Evolutionary conservation across 2,888 invertebrate species (phyloP), one percentile per base, ranked within the genome.

Genomic region (Tipula unca): DNA sequence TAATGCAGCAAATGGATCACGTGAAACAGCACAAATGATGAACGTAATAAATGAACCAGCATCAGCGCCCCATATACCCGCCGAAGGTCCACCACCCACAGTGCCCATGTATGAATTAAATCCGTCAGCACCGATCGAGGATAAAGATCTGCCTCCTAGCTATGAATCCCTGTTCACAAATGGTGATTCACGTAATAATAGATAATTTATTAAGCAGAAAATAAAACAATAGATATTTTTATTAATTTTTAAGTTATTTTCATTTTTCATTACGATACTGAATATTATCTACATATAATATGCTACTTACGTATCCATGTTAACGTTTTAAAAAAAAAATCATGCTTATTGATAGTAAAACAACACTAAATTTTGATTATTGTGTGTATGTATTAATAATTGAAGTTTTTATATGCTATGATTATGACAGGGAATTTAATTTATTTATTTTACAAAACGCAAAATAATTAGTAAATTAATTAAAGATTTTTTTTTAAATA

Each of bases 141-240:
- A 85, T 13, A 85, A 85, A 85, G 85, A 85, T 85, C 29, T 85
- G 17, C 85, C 85, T 14, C 85, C 85, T 13, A 85, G 85, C 17
- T 85, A 85, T 39, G 85, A 85, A 13, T 85, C 85, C 0, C 32
- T 85, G 42, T 85, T 85, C 17, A 25, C 85, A 1, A 29, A 36
- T 4, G 13, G 25, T 20, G 20, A 85, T 25, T 3, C n/a, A 48
- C 25, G 39, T 10, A 39, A 85, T 39, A 39, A 85, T 36, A 35
- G n/a, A 84, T 36, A 84, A 84, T 29, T 84, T 17, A 48, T 48
- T 69, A 48, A 48, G 25, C n/a, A 1, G 25, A 25, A 10, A 69
- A 13, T 69, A 25, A 54, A 17, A 17, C 17, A 54, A 17, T 17
- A 54, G 48, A 54, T 54, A n/a, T n/a, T n/a, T 17, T n/a, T 54